Evolutionary conservation across 2,888 invertebrate species (phyloP).

Genomic region (Dexiosoma caninum): DNA sequence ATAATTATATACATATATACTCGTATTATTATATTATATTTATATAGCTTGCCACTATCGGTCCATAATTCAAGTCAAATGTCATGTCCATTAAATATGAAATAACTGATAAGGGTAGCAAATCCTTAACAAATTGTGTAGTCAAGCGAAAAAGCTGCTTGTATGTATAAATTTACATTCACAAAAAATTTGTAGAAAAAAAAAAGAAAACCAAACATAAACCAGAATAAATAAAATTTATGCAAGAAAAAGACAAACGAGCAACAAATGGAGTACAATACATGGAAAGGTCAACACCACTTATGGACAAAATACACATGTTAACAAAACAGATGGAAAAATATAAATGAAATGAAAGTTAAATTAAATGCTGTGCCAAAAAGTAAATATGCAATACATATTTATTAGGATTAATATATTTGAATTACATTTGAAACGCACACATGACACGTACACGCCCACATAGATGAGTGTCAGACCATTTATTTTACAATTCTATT

Average conservation of each 20-base stretch:
- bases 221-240: not conserved
- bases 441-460: not conserved
- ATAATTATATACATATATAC: too few species aligned
- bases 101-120: constrained; percentile 49
- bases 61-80: constrained; percentile 56
- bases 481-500: not conserved
- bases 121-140: constrained; percentile 5
- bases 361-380: constrained; percentile 29
- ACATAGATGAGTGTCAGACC: too few species aligned
- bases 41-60: not conserved
- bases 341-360: not conserved
- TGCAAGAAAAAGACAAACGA: constrained; percentile 21
- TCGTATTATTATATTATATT: too few species aligned
- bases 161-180: constrained; percentile 22
- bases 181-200: too few species aligned
- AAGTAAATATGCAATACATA: constrained; percentile 16
- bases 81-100: constrained; percentile 53
- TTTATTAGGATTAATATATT: constrained; percentile 49
- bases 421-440: not conserved
- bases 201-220: not conserved
- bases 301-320: constrained; percentile 4
- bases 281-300: constrained; percentile 25
- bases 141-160: constrained; percentile 7
- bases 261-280: constrained; percentile 28
- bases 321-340: not conserved